phyloP scores from a whole-genome alignment of 30 jellyfish, hydroid and myxozoan genomes.

The Hydractinia echinata region DNA sequence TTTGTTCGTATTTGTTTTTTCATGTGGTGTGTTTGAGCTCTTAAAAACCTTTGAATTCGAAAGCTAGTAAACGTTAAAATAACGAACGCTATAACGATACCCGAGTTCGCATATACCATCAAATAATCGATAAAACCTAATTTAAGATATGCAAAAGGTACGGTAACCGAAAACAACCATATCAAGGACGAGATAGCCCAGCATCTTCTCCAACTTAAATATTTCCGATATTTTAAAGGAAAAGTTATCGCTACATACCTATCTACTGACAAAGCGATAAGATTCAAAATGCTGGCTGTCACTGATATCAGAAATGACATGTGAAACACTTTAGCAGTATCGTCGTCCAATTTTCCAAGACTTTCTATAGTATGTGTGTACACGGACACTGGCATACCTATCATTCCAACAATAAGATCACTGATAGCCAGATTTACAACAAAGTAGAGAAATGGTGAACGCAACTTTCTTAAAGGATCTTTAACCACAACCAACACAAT shows the following conservation, averaged over 20 bases:
- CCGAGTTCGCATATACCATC: slow-evolving; percentile 11
- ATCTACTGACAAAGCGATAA: slow-evolving; percentile 26
- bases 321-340: background rate
- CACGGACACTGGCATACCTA: slow-evolving; percentile 25
- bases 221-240: slow-evolving; percentile 9
- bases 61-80: background rate
- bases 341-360: background rate
- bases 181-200: background rate
- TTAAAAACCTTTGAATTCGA: background rate
- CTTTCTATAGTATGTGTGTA: slow-evolving; percentile 1
- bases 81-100: background rate
- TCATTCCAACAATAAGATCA: slow-evolving; percentile 29
- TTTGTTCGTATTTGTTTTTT: background rate
- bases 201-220: slow-evolving; percentile 30
- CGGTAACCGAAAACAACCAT: slow-evolving; percentile 22
- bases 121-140: slow-evolving; percentile 20
- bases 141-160: slow-evolving; percentile 15
- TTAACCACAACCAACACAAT: background rate
- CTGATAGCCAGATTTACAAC: slow-evolving; percentile 19
- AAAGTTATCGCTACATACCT: slow-evolving; percentile 28
- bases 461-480: slow-evolving; percentile 30
- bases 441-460: slow-evolving; percentile 31
- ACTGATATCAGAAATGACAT: slow-evolving; percentile 16
- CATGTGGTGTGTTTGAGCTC: background rate
- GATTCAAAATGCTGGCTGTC: slow-evolving; percentile 21